Base-by-base conservation (phyloP, 2,797 vertebrate species). In the Schizothorax lantsangensis region DNA sequence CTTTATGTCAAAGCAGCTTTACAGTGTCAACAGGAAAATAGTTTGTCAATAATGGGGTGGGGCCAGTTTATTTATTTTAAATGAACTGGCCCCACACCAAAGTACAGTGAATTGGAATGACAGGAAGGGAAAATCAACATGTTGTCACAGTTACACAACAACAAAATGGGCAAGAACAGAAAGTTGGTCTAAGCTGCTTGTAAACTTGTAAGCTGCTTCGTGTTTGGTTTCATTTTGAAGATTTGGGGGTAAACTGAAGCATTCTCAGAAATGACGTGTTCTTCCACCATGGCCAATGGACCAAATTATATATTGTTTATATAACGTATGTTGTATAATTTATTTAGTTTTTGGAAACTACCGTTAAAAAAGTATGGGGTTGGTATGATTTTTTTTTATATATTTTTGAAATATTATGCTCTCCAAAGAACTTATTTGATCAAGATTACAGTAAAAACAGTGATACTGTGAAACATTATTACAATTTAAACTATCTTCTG, bases 131-230 rank as follows among this genome's bases (percentile, higher is more conserved):
- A 83, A 49, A 23, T 81, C 59, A 68, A 49, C 69, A 45, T n/a
- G 69, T 52, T 33, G 62, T 69, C 33, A 69, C 45, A 52, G 78
- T 40, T 30, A 83, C 52, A 57, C 68, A 57, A 73, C 81, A 45
- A 62, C 59, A n/a, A 81, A 80, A 47, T 81, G 26, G 26, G 26
- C 78, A 79, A 79, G 38, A 26, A 79, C 77, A 11, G 57, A 43
- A 45, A 64, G 57, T 79, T 64, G 57, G 15, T 64, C 4, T 64
- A 79, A 79, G 78, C 78, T 64, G 57, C 57, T 64, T 79, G 57
- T 64, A 64, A 62, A 64, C 52, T 59, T 64, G 57, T 64, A 79
- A 79, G 57, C 78, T 74, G 38, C n/a, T 74, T 74, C 33, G 21
- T 82, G 68, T 73, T 59, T 62, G 11, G 36, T 45, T 72, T 26